Base-by-base conservation (phyloP, 2,113 vertebrate species). In the Pongo abelii region DNA sequence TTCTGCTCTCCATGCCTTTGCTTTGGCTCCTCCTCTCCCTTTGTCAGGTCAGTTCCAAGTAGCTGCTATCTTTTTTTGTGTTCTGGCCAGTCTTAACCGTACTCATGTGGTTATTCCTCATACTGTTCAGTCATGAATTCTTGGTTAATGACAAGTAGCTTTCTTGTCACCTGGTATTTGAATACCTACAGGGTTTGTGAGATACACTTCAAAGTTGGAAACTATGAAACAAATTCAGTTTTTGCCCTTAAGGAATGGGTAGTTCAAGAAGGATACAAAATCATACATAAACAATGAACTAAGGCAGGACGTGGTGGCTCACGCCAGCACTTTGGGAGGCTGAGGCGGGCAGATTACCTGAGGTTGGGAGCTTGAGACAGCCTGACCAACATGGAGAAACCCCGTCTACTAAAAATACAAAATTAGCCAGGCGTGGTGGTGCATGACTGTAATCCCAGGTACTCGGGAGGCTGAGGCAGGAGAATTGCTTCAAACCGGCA, bases 11-110 rank as follows among this genome's bases (percentile, higher is more conserved):
- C 70, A 1, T 90, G 57, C 64, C 48, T 93, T 93, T 93, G 23
- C 30, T 92, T 35, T 93, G 35, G 46, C 46, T 46, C 46, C 75
- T 81, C 59, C 18, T 75, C 32, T 93, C 8, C 35, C 6, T 92
- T 89, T 93, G 22, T 92, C 27, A 94, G 80, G 55, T 95, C 38
- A 92, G 79, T 92, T 92, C 40, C 32, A 93, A 48, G n/a, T 48
- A 67, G 70, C 38, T 59, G 7, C 46, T 83, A 1, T 52, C n/a
- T 8, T 89, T 25, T 89, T 64, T 67, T 84, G 27, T 91, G 16
- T 94, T 92, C 69, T 93, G 22, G 32, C 4, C 46, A 77, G 32
- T 80, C 72, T 89, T 75, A 59, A 64, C 59, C 35, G 59, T 75
- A 40, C 35, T 93, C 38, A 85, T 22, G 27, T 14, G 57, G 89